Evolutionary conservation across 30 jellyfish, hydroid and myxozoan genomes (phyloP), one percentile per base, ranked within the genome.

Genomic region (Sanderia malayensis): DNA sequence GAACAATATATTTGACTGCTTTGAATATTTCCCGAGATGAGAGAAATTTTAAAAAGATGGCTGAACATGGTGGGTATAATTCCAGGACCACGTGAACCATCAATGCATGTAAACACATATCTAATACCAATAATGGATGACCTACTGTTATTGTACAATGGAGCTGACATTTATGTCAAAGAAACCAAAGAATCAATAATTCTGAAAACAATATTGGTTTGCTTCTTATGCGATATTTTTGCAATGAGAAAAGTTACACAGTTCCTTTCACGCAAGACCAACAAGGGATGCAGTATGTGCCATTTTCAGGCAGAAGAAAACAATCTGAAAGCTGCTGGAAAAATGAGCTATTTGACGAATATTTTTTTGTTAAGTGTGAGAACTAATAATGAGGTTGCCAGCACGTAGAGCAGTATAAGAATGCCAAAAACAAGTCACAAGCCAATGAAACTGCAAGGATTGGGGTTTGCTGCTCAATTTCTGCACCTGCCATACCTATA

Each of bases 381-480:
- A 34, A 65, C 23, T 10, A 65, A 65, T 2, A 34, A 34, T 26
- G 8, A 31, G 11, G 58, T 65, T n/a, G n/a, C n/a, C 33, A 27
- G 57, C 19, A 17, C 31, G 9, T 61, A 65, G 59, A 23, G 33
- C 46, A n/a, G 77, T 10, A 23, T 65, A 15, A 15, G 28, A 1
- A 21, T 24, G 73, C 73, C 18, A 61, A 23, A 29, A 61, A 61
- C 28, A 47, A n/a, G 10, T 21, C 73, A 61, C 18, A 28, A 61
- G 73, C 73, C 23, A 61, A 61, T 19, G 58, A 61, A 61, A 61
- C 28, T 4, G 73, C 73, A n/a, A n/a, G n/a, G n/a, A n/a, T n/a
- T n/a, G n/a, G n/a, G n/a, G n/a, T n/a, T n/a, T n/a, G n/a, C n/a
- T n/a, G n/a, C n/a, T n/a, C n/a, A n/a, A n/a, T n/a, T n/a, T n/a